These are phyloP conservation scores for Podiceps cristatus DNA, from an alignment of 2,113 vertebrate genomes.

Conservation along the genomic window DNA sequence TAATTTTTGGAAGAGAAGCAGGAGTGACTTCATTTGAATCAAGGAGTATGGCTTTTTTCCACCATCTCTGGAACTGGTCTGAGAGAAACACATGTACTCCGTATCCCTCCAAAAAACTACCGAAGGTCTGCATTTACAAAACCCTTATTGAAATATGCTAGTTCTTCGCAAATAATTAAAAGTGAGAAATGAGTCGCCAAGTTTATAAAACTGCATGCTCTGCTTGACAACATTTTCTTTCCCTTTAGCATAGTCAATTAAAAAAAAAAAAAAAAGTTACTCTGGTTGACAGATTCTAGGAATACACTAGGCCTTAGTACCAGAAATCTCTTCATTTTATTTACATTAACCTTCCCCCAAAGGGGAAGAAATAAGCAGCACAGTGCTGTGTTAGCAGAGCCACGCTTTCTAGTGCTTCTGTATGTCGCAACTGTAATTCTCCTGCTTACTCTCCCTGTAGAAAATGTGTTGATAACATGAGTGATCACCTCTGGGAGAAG, in stretches of 20 bases:
- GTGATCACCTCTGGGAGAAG: neutral
- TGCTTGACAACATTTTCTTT: neutral
- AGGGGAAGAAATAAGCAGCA: neutral
- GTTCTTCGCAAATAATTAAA: conserved; percentile 18
- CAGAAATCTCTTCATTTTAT: neutral
- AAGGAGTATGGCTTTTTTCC: conserved; percentile 41
- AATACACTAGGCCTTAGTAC: neutral
- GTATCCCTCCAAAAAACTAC: neutral
- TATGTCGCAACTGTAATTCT: neutral
- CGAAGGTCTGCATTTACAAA: neutral
- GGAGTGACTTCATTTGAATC: conserved; percentile 54
- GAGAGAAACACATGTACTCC: neutral
- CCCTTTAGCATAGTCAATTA: neutral
- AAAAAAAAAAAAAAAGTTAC: neutral
- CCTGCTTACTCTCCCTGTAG: neutral
- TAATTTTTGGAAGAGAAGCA: conserved; percentile 62
- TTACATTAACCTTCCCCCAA: neutral
- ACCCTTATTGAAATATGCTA: neutral
- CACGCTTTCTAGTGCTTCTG: neutral
- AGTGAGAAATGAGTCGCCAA: neutral
- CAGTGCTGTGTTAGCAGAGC: neutral
- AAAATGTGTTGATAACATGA: neutral
- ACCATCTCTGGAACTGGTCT: conserved; percentile 9
- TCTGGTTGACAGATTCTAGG: neutral
- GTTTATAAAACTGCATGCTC: neutral